A percentile compares a stretch with the other conserved stretches of the same genome.
Evolutionary conservation across 2,797 vertebrate genomes (phyloP).

Genomic region (Tokudaia muenninki): DNA sequence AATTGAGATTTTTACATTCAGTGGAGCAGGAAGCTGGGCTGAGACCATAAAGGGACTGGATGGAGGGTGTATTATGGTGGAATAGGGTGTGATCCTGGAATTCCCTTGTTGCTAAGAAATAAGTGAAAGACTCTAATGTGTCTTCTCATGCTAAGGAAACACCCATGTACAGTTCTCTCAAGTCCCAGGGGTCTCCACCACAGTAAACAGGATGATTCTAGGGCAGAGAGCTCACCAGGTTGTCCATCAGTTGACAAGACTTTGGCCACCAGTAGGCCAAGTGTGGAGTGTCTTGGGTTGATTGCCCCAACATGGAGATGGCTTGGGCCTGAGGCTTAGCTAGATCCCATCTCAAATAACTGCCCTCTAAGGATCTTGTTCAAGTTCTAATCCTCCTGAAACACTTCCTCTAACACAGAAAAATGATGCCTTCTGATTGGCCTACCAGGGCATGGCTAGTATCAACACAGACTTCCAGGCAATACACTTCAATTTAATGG

Average conservation of each 20-base stretch:
- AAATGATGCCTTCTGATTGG: too few species aligned
- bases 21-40: neutral
- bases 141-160: neutral
- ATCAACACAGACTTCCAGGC: neutral
- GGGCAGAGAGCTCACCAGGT: neutral
- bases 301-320: neutral
- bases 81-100: neutral
- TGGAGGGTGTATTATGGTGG: too few species aligned
- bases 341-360: neutral
- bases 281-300: neutral
- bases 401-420: neutral
- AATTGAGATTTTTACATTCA: neutral
- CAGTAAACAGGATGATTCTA: neutral
- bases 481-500: neutral
- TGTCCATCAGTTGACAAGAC: neutral
- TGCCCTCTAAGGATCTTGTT: neutral
- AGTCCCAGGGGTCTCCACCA: neutral
- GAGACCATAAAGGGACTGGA: neutral
- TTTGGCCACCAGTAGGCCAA: neutral
- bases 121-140: neutral
- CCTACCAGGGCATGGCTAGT: neutral
- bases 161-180: neutral
- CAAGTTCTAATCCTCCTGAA: neutral
- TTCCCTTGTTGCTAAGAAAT: neutral
- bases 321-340: neutral